Conservation (phyloP, 2,888 invertebrate species). For the Patella ulyssiponensis region DNA sequence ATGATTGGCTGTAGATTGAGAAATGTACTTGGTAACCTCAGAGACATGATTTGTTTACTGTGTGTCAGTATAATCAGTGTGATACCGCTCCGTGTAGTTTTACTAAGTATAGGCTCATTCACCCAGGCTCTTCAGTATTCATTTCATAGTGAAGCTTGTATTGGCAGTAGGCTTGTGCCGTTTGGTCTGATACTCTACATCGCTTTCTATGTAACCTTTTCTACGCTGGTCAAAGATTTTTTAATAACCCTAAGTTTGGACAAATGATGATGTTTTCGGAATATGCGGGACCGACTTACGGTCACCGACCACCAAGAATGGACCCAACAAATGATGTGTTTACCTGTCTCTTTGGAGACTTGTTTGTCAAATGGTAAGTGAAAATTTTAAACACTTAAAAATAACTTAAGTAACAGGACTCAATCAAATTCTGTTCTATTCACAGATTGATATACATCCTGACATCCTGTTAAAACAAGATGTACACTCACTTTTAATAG, state of each 20-base stretch:
- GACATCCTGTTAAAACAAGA: conserved; percentile 8
- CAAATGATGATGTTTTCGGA: conserved; percentile 54
- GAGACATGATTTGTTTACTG: conserved; percentile 51
- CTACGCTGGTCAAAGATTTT: background rate
- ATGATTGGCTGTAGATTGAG: conserved; percentile 52
- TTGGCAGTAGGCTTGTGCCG: conserved; percentile 4
- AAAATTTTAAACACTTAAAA: background rate
- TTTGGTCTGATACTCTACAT: background rate
- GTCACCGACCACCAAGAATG: conserved; percentile 47
- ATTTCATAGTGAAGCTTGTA: conserved; percentile 10
- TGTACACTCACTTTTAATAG: too few species aligned
- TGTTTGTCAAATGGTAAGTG: conserved; percentile 66
- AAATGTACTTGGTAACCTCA: conserved; percentile 60
- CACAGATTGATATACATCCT: background rate
- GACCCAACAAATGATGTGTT: conserved; percentile 65
- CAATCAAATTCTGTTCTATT: background rate
- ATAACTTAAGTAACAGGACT: background rate
- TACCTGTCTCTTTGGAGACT: conserved; percentile 64
- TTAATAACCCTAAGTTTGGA: background rate
- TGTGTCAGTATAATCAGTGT: background rate
- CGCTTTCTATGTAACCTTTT: background rate
- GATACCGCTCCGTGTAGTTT: conserved; percentile 13
- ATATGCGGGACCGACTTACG: conserved; percentile 44
- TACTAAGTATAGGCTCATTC: conserved; percentile 18
- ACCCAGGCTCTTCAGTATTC: conserved; percentile 14